Evolutionary conservation across 2,113 vertebrate genomes (phyloP), one percentile per base, ranked within the genome.

Genomic region (Asarcornis scutulata): DNA sequence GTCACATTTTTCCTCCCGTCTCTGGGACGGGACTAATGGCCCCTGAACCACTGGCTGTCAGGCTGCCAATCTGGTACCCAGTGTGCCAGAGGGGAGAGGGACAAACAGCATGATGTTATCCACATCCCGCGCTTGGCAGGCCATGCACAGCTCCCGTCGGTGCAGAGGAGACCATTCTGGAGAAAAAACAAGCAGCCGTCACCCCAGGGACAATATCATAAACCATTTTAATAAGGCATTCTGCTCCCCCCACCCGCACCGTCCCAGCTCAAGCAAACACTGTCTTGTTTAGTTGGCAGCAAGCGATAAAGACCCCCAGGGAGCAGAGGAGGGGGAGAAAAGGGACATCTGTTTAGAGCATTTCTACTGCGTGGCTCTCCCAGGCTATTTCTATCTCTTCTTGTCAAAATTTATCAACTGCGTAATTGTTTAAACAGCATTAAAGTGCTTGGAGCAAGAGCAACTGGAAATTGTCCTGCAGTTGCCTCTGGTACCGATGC

Each of bases 341-440:
- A 91, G 96, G 97, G 96, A 97, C 96, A 96, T 96, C 95, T 97
- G 97, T 95, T 97, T 86, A 95, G 94, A 95, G 95, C 86, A 81
- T 93, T 96, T 96, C 97, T 96, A 96, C 95, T 91, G 93, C 64
- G 12, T 86, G 95, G 94, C 89, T 95, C 97, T 97, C 95, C 96
- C 87, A 96, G 96, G 95, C 95, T 96, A 94, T 96, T 97, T 95
- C 96, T 97, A 97, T 97, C 96, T 96, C 91, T 87, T 94, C 95
- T 97, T 97, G 97, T 97, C 97, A 96, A 97, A 97, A 97, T 97
- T 96, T 97, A 97, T 97, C 97, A 97, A 96, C 95, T 96, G 96
- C 85, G 3, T 97, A 96, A 97, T 97, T 97, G 96, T 94, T 97
- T 97, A 97, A 97, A 97, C 90, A 96, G 95, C 93, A 97, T 96